A percentile compares a stretch with the other conserved stretches of the same genome.
Evolutionary conservation across 2,113 vertebrate genomes (phyloP).

Genomic region (Catagonus wagneri): DNA sequence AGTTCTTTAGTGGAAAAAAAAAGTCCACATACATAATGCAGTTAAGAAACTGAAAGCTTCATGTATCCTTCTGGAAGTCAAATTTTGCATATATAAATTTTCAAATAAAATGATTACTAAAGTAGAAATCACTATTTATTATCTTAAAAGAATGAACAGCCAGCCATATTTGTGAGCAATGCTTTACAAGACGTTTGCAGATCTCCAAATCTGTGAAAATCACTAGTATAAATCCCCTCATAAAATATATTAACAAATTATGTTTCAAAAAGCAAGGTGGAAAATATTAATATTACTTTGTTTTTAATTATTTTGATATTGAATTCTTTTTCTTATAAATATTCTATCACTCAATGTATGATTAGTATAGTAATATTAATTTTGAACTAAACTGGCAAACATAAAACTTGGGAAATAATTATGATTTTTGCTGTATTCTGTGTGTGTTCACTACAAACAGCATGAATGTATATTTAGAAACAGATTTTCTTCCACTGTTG

Average conservation of each 20-base stretch:
- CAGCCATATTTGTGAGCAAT: not conserved
- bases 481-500: slow-evolving; percentile 40
- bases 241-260: not conserved
- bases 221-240: not conserved
- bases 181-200: not conserved
- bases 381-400: not conserved
- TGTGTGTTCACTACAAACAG: not conserved
- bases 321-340: not conserved
- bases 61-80: not conserved
- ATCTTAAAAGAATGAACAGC: not conserved
- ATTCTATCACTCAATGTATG: not conserved
- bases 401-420: not conserved
- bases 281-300: not conserved
- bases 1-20: slow-evolving; percentile 22
- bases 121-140: not conserved
- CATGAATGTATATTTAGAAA: slow-evolving; percentile 25
- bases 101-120: not conserved
- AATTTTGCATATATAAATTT: not conserved
- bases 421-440: not conserved
- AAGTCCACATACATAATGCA: not conserved
- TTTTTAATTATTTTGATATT: not conserved
- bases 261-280: not conserved
- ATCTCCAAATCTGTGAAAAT: not conserved
- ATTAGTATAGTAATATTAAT: not conserved
- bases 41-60: not conserved